Conservation (phyloP, 2,113 vertebrate genomes). For the Lophura nycthemera region DNA sequence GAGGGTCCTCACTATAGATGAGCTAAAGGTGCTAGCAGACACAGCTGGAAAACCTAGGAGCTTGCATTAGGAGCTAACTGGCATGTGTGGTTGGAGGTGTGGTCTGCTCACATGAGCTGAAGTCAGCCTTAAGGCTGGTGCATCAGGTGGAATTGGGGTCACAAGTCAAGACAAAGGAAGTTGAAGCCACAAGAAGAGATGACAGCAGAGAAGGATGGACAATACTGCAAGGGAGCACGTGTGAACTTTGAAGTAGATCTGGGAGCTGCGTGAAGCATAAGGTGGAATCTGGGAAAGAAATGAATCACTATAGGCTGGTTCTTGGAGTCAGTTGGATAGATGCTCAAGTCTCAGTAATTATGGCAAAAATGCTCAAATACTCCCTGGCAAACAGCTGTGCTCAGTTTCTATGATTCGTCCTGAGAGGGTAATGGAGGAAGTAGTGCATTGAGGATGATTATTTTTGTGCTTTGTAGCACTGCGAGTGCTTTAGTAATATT, state of each 20-base stretch:
- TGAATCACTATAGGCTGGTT: background rate
- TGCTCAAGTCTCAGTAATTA: rapidly evolving
- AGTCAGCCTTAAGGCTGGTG: background rate
- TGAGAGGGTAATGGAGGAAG: background rate
- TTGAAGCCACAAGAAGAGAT: background rate
- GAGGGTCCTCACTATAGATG: background rate
- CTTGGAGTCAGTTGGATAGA: background rate
- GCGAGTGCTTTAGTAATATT: background rate
- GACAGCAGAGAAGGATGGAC: background rate
- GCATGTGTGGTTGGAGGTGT: background rate
- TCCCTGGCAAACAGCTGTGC: background rate
- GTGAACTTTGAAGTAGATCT: background rate
- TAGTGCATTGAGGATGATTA: background rate
- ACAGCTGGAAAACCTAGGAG: background rate
- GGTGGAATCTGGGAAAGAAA: background rate
- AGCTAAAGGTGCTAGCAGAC: background rate
- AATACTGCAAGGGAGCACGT: background rate
- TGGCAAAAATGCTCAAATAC: background rate
- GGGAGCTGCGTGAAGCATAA: background rate
- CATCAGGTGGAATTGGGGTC: background rate
- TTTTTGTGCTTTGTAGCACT: background rate
- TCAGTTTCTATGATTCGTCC: background rate
- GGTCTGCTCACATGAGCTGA: background rate
- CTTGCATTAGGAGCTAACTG: background rate
- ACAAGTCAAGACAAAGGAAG: background rate